Conservation (phyloP, 2,797 vertebrate genomes). For the Schizothorax lantsangensis region DNA sequence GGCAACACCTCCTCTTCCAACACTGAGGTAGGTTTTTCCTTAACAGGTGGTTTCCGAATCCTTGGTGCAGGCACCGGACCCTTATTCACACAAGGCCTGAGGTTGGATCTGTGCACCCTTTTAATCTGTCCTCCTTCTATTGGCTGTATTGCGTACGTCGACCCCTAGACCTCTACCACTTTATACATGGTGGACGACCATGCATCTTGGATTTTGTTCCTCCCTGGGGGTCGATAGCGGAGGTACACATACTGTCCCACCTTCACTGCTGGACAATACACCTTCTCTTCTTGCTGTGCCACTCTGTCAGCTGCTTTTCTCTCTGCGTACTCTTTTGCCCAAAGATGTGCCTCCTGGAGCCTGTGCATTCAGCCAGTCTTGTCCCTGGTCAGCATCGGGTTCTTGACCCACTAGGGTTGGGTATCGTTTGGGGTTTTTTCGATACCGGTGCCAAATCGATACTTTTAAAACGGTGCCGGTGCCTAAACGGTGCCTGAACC, state of each 20-base stretch:
- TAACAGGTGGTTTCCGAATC: too few relatives aligned
- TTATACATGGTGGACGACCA: neutral
- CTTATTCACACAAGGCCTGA: too few relatives aligned
- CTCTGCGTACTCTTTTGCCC: neutral
- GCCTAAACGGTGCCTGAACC: too few relatives aligned
- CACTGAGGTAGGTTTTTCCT: too few relatives aligned
- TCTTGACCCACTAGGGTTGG: neutral
- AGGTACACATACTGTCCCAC: neutral
- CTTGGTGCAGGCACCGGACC: too few relatives aligned
- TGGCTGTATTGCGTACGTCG: neutral
- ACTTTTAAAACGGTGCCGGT: too few relatives aligned
- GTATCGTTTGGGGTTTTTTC: too few relatives aligned
- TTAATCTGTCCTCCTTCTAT: neutral
- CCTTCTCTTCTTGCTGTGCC: neutral
- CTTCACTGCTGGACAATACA: neutral
- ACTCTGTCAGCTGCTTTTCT: neutral
- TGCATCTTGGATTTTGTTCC: too few relatives aligned
- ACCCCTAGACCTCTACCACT: neutral
- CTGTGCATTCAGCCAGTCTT: neutral
- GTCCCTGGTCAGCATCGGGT: neutral
- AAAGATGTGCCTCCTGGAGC: neutral
- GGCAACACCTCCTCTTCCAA: too few relatives aligned
- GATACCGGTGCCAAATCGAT: neutral
- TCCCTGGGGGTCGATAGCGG: neutral
- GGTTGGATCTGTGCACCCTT: neutral